Evolutionary conservation across 2,888 invertebrate species (phyloP).

Genomic region (Aspidiotus destructor): DNA sequence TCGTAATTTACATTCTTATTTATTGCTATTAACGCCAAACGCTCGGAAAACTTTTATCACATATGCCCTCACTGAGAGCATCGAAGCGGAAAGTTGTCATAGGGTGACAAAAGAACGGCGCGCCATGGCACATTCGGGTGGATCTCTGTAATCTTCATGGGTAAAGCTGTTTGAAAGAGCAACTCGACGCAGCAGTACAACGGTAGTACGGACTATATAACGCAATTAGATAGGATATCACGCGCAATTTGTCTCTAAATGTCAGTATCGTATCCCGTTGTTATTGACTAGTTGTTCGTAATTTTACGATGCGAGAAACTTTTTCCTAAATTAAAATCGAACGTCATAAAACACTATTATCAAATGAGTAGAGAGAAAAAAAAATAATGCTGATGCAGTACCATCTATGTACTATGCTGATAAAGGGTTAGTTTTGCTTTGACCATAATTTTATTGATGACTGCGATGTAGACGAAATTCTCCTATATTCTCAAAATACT

Average conservation of each 20-base stretch:
- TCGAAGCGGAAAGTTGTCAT: slow-evolving; percentile 25
- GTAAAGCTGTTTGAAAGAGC: neutral
- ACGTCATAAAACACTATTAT: slow-evolving; percentile 10
- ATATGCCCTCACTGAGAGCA: slow-evolving; percentile 19
- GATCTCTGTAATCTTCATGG: slow-evolving; percentile 18
- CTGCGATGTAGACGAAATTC: too few relatives aligned
- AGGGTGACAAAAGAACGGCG: slow-evolving; percentile 27
- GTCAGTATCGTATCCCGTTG: slow-evolving; percentile 16
- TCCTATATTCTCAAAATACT: too few relatives aligned
- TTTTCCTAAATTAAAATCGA: slow-evolving; percentile 12
- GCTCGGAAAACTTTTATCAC: slow-evolving; percentile 12
- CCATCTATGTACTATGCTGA: too few relatives aligned
- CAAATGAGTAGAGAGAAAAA: too few relatives aligned
- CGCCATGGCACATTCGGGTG: neutral
- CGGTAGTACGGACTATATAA: slow-evolving; percentile 16
- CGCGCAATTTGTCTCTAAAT: slow-evolving; percentile 32
- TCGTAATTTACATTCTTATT: slow-evolving; percentile 20
- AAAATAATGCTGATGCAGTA: too few relatives aligned
- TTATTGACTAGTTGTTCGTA: neutral
- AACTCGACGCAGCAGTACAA: slow-evolving; percentile 10
- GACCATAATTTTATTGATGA: too few relatives aligned
- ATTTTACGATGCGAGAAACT: slow-evolving; percentile 3
- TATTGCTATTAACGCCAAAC: slow-evolving; percentile 15
- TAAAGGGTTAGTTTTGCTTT: too few relatives aligned
- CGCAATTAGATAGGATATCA: slow-evolving; percentile 32